These are phyloP conservation scores for Electrophaes corylata DNA, from an alignment of 2,888 invertebrate species.

Conservation along the genomic window DNA sequence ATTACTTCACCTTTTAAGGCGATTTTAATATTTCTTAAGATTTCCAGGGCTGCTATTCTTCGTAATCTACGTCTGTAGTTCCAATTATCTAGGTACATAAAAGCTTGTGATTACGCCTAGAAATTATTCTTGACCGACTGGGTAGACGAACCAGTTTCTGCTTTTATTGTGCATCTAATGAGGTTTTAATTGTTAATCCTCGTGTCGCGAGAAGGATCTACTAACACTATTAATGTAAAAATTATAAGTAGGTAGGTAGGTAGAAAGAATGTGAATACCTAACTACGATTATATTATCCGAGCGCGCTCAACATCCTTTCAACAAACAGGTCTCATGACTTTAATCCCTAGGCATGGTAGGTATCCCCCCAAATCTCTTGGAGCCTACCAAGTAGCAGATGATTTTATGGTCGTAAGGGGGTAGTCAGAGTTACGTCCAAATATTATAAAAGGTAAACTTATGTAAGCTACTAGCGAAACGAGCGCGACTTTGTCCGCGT, in stretches of 20 bases:
- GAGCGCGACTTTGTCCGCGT: no score
- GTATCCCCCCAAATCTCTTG: no score
- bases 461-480: no score
- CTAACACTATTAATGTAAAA: neutral
- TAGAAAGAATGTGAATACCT: no score
- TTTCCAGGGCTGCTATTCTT: slow-evolving; percentile 17
- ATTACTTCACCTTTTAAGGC: slow-evolving; percentile 22
- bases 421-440: no score
- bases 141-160: neutral
- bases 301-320: no score
- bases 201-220: neutral
- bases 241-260: neutral
- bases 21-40: slow-evolving; percentile 23
- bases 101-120: slow-evolving; percentile 12
- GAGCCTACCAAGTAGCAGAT: no score
- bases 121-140: slow-evolving; percentile 4
- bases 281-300: no score
- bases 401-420: no score
- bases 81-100: slow-evolving; percentile 13
- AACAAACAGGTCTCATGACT: no score
- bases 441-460: no score
- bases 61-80: slow-evolving; percentile 7
- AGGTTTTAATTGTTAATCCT: neutral
- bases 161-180: neutral
- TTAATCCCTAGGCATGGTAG: no score